phyloP scores from a whole-genome alignment of 1,140 invertebrate genomes.

The Bombus soroeensis region DNA sequence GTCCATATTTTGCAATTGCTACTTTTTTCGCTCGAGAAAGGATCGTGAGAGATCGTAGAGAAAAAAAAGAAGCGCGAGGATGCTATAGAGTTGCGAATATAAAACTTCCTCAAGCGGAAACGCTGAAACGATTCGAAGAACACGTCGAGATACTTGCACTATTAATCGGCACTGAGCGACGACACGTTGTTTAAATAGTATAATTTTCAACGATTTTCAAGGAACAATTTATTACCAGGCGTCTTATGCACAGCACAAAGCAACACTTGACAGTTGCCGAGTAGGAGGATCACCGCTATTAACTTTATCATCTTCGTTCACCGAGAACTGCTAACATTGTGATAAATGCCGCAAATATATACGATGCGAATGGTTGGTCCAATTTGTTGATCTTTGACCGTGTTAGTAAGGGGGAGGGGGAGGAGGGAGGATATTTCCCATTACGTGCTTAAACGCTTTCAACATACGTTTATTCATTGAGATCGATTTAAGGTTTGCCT shows the following conservation, averaged over 20 bases:
- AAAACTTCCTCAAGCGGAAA: too few species aligned
- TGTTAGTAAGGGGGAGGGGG: not conserved
- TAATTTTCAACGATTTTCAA: not conserved
- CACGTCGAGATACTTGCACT: not conserved
- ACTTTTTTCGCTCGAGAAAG: not conserved
- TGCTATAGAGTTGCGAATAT: not conserved
- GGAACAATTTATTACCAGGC: slow-evolving; percentile 6
- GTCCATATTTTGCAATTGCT: not conserved
- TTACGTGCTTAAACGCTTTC: too few species aligned
- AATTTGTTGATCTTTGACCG: slow-evolving; percentile 10
- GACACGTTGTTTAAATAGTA: too few species aligned
- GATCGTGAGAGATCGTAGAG: too few species aligned
- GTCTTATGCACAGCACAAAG: not conserved
- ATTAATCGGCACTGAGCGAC: not conserved
- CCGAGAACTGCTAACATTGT: not conserved
- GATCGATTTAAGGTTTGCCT: not conserved
- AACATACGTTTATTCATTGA: not conserved
- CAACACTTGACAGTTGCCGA: not conserved
- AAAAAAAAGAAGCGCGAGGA: not conserved
- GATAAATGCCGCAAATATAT: not conserved
- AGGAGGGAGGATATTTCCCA: not conserved
- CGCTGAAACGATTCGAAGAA: not conserved
- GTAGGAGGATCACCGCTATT: not conserved
- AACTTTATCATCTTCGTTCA: slow-evolving; percentile 2
- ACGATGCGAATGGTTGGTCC: rapidly evolving